Evolutionary conservation across 2,888 invertebrate species (phyloP), one percentile per base, ranked within the genome.

Genomic region (Lysandra bellargus): DNA sequence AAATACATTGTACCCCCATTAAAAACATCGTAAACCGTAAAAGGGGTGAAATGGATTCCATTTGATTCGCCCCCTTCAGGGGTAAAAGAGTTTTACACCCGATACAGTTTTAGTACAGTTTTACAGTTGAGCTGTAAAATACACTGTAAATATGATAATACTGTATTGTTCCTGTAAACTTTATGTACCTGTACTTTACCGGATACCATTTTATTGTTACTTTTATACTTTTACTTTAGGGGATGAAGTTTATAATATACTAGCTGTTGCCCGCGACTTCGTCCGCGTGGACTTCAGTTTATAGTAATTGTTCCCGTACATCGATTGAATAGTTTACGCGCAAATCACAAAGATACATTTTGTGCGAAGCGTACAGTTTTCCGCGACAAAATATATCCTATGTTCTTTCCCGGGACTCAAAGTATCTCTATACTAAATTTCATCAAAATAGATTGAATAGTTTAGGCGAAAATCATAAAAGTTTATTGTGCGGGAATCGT

Each of bases 61-160:
- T 37, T 69, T 69, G 33, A 69, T 69, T 69, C 69, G 5, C 17
- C 33, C 69, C 37, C 33, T 37, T 14, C 33, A 12, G 64, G 14
- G 9, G 5, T 14, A 37, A 69, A 33, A 69, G 33, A 33, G 33
- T 69, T 69, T 33, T 37, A 37, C 69, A 14, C 69, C 33, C 69
- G 69, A 37, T 69, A 69, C 12, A 33, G 69, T 69, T 69, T 69
- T 69, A 69, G 14, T 33, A 17, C 69, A 33, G 69, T 69, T 69
- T 69, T 37, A 69, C 14, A 69, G 69, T 69, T 12, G 4, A 33
- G 69, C 69, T 2, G 69, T 69, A 69, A 69, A 69, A 17, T 69
- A 69, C 64, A 69, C 64, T 30, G 69, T 37, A 14, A 69, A 37
- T 69, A 69, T 69, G 69, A 69, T 69, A 69, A 37, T 69, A 17